These are phyloP conservation scores for Casuarius casuarius DNA, from an alignment of 2,113 vertebrate species.

Conservation along the genomic window DNA sequence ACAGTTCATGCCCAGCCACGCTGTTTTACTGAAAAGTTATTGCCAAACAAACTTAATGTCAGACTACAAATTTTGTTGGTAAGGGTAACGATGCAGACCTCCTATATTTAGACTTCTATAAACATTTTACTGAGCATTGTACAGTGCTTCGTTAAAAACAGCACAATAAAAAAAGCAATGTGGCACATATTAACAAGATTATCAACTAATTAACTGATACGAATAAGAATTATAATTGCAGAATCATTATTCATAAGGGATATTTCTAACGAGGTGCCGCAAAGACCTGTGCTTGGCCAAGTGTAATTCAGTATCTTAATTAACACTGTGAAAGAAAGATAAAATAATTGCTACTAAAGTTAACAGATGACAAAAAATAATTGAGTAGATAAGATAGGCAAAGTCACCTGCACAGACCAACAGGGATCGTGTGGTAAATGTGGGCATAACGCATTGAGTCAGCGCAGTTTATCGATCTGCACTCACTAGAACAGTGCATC, in stretches of 20 bases:
- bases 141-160: not conserved
- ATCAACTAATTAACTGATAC: conserved; percentile 34
- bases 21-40: not conserved
- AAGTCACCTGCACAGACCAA: not conserved
- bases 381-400: not conserved
- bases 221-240: not conserved
- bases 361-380: not conserved
- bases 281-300: not conserved
- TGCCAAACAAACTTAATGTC: not conserved
- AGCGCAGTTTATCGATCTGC: not conserved
- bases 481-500: rapidly evolving
- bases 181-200: conserved; percentile 7
- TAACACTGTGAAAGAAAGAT: not conserved
- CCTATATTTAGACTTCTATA: not conserved
- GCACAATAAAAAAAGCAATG: not conserved
- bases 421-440: rapidly evolving
- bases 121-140: not conserved
- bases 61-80: not conserved
- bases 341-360: not conserved
- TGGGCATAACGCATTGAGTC: rapidly evolving
- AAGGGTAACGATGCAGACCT: not conserved
- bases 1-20: not conserved
- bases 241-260: not conserved
- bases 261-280: not conserved
- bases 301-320: not conserved